phyloP scores from a whole-genome alignment of 2,113 vertebrate species.

The Crypturellus undulatus region DNA sequence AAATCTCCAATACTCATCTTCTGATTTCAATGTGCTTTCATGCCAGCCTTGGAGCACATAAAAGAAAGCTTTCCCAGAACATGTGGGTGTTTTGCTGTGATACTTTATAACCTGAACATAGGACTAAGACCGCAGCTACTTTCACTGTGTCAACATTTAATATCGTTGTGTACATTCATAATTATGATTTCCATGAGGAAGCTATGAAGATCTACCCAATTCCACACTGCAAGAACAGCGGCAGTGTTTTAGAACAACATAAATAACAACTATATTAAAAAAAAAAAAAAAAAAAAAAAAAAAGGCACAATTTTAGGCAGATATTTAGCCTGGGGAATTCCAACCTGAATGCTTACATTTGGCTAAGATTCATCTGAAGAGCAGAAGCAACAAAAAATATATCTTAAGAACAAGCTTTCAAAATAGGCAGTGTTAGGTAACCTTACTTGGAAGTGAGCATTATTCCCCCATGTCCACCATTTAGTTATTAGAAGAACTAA shows the following conservation, averaged over 20 bases:
- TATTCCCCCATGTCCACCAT: not conserved
- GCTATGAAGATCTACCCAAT: fast-evolving
- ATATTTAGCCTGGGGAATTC: not conserved
- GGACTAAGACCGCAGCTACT: not conserved
- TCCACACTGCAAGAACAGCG: not conserved
- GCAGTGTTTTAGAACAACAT: not conserved
- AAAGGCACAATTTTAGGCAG: not conserved
- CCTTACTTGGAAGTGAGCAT: not conserved
- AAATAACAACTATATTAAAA: not conserved
- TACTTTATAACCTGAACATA: not conserved
- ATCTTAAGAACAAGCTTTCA: not conserved
- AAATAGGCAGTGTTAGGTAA: not conserved
- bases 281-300: no score
- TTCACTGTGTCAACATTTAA: not conserved
- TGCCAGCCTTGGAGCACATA: not conserved
- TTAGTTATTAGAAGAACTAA: not conserved
- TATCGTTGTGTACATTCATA: not conserved
- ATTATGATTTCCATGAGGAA: not conserved
- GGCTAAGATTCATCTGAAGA: not conserved
- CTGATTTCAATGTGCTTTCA: not conserved
- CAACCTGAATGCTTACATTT: not conserved
- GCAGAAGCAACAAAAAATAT: not conserved
- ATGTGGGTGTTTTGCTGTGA: fast-evolving
- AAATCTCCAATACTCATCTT: not conserved
- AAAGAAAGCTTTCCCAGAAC: not conserved